Conservation (phyloP, 2,888 invertebrate genomes). For the Aleiodes testaceus region DNA sequence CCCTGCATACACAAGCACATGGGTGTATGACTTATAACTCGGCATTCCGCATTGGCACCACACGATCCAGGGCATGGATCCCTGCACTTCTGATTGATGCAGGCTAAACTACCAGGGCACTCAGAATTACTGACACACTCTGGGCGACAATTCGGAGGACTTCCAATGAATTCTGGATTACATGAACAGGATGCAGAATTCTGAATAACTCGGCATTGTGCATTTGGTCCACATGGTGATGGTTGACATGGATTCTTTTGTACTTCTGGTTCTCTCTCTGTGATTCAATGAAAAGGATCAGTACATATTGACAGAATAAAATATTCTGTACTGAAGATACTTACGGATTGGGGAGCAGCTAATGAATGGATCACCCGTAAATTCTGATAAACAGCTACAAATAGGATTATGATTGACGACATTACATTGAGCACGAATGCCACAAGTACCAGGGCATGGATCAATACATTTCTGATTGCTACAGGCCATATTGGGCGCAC, state of each 20-base stretch:
- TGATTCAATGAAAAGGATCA: not conserved
- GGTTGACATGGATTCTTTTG: constrained; percentile 64
- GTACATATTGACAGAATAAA: not conserved
- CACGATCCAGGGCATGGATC: constrained; percentile 87
- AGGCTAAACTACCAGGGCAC: constrained; percentile 82
- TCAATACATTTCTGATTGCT: constrained; percentile 77
- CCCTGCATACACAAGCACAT: constrained; percentile 79
- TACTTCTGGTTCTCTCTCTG: constrained; percentile 47
- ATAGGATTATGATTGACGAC: constrained; percentile 75
- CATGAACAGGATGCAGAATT: constrained; percentile 79
- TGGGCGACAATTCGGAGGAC: constrained; percentile 83
- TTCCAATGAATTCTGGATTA: constrained; percentile 81
- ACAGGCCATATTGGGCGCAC: constrained; percentile 78
- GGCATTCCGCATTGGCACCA: constrained; percentile 82
- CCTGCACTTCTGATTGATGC: constrained; percentile 83
- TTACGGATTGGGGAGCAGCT: constrained; percentile 77
- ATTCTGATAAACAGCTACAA: constrained; percentile 73
- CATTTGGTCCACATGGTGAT: constrained; percentile 74
- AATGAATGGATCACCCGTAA: constrained; percentile 74
- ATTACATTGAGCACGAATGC: constrained; percentile 74
- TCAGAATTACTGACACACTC: constrained; percentile 85
- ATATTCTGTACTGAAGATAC: constrained; percentile 41
- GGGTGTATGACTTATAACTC: constrained; percentile 84
- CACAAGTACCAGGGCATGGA: constrained; percentile 75
- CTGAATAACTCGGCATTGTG: constrained; percentile 79